Evolutionary conservation across 1,140 invertebrate genomes (phyloP), one percentile per base, ranked within the genome.

Genomic region (Bombus sibiricus): DNA sequence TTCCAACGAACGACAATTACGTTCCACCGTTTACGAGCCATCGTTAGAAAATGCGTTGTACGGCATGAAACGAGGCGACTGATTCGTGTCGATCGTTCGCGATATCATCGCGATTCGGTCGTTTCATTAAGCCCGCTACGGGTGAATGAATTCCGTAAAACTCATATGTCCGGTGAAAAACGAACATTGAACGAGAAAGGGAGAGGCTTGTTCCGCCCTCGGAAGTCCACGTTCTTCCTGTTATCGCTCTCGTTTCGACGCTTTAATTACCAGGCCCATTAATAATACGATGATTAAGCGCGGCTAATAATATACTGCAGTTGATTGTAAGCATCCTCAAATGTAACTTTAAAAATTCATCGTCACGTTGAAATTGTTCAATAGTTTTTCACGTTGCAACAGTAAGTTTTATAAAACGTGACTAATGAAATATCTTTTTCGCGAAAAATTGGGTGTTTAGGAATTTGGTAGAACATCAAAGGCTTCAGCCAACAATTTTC

Each of bases 31-130:
- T 85, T 80, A 85, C 57, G 83, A 80, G 76, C 34, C 59, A 32
- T 79, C 69, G 59, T 47, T 32, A 47, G 71, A 22, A 68, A 34
- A 32, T n/a, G n/a, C 53, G 39, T 72, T 64, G 43, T 2, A n/a
- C 62, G 43, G 68, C 39, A 28, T 68, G 77, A 80, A 89, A 43
- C 22, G 18, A 57, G 22, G 18, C 10, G 39, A 62, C 79, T 12
- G 37, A 73, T 76, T 43, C 57, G 59, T 22, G 41, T 68, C 39
- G 53, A 83, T 76, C 72, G 72, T 37, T 3, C 28, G 3, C n/a
- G 68, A 66, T 64, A 82, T 64, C 32, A 25, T 34, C 22, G 37
- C 34, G 22, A 37, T 37, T 53, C 15, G n/a, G 4, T 13, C 5
- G 72, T 66, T 83, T 34, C 59, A 59, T 77, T 77, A 34, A 18